Evolutionary conservation across 1,140 invertebrate species (phyloP), one percentile per base, ranked within the genome.

Genomic region (Frieseomelitta varia): DNA sequence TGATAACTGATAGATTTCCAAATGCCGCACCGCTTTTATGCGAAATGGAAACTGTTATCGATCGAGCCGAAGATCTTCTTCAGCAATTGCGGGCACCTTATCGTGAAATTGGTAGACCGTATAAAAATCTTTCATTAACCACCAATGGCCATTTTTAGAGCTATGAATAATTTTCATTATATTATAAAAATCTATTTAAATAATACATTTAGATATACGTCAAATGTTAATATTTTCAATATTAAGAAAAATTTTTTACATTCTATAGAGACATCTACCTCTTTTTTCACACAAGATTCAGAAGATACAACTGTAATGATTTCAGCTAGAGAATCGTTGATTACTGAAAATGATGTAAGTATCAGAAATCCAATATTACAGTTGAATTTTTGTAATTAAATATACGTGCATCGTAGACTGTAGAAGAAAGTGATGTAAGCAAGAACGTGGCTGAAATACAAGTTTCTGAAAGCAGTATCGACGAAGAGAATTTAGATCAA

Each of bases 11-110:
- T 39, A 86, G 91, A 87, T 92, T 91, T 77, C 92, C 92, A 27
- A 91, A 92, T 21, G 90, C 90, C 76, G 92, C 92, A 24, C 90
- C 91, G 2, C 85, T 92, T 47, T 79, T 93, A 14, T 89, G 89
- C 58, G 91, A 92, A 51, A 91, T 93, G 90, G 92, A 93, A 71
- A 76, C 81, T 14, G 87, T 88, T n/a, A 88, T 93, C 56, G 85
- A 92, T 34, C 84, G 88, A 1, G 91, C 92, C 2, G 88, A 93
- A 51, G 85, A 86, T 85, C 87, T 92, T 68, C 79, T 92, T 24
- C 69, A 82, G 30, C 87, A 89, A 24, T 79, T 92, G 6, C 84
- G 78, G 30, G 56, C 71, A 21, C 83, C 88, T 10, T 85, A 67
- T 55, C 86, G 85, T 24, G 88, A 79, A 55, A 88, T 88, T 12